Percentiles rank a stretch among this genome's conserved stretches.
Conservation (phyloP, 1,140 invertebrate genomes). For the Drosophila ficusphila region DNA sequence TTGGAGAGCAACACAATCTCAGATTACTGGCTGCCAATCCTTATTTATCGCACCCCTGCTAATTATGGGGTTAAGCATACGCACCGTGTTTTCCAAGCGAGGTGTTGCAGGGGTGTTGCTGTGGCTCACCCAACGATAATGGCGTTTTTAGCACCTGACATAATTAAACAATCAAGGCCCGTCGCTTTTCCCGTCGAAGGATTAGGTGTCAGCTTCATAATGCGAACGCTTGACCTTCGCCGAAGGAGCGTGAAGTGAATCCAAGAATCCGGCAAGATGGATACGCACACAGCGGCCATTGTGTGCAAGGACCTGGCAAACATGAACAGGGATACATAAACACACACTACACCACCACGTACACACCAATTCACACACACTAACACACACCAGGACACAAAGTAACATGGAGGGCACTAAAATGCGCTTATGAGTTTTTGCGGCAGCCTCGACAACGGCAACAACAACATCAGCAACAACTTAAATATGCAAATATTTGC, state of each 20-base stretch:
- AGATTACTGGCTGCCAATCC: background rate
- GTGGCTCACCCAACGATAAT: constrained; percentile 42
- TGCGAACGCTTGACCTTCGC: constrained; percentile 57
- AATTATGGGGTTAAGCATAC: constrained; percentile 50
- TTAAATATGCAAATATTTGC: constrained; percentile 83
- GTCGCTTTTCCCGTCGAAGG: constrained; percentile 21
- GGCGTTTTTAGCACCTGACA: constrained; percentile 78
- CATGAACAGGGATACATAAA: constrained; percentile 9
- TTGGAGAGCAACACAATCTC: too few species aligned
- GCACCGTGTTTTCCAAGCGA: constrained; percentile 26
- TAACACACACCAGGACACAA: constrained; percentile 7
- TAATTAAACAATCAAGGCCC: constrained; percentile 70
- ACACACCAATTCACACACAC: constrained; percentile 4
- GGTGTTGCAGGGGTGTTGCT: background rate
- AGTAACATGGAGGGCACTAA: constrained; percentile 53
- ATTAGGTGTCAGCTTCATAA: constrained; percentile 67
- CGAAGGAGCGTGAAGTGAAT: constrained; percentile 29
- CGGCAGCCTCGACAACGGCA: constrained; percentile 48
- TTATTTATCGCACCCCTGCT: background rate
- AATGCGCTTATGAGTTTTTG: constrained; percentile 81
- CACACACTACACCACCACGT: constrained; percentile 10
- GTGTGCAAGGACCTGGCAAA: constrained; percentile 48
- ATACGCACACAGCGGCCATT: constrained; percentile 22
- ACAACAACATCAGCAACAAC: constrained; percentile 57
- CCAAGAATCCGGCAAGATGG: constrained; percentile 36